Evolutionary conservation across 2,797 vertebrate species (phyloP).

Genomic region (Ceyx erithaca): DNA sequence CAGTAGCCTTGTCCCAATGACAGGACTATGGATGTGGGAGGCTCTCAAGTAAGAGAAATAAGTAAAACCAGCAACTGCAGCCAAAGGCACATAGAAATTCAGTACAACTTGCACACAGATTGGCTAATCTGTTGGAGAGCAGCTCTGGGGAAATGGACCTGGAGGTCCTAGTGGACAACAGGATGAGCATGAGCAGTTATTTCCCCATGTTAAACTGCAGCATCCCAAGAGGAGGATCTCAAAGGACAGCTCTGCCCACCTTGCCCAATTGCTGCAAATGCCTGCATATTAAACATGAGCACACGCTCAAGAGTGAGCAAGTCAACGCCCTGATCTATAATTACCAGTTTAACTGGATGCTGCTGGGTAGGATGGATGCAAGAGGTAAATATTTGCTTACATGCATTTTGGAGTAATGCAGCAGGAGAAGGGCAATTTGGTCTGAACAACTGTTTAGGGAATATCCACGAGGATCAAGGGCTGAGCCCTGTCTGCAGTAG

Average conservation of each 20-base stretch:
- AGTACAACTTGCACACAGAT: accelerated
- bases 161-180: too few relatives aligned
- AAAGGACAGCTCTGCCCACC: not conserved
- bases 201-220: not conserved
- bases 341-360: not conserved
- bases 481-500: not conserved
- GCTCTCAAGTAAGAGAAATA: not conserved
- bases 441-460: not conserved
- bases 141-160: too few relatives aligned
- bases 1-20: not conserved
- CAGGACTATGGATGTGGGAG: accelerated
- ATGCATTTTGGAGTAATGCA: not conserved
- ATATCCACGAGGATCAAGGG: not conserved
- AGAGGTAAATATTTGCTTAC: not conserved
- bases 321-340: not conserved
- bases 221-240: not conserved
- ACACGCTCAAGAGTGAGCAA: not conserved
- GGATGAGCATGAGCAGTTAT: too few relatives aligned
- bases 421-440: not conserved
- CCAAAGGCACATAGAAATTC: not conserved
- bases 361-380: not conserved
- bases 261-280: not conserved
- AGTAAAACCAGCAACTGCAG: not conserved
- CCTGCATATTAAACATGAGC: not conserved
- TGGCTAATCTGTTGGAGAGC: too few relatives aligned